Base-by-base conservation (phyloP, 2,113 vertebrate genomes). In the Motacilla alba region DNA sequence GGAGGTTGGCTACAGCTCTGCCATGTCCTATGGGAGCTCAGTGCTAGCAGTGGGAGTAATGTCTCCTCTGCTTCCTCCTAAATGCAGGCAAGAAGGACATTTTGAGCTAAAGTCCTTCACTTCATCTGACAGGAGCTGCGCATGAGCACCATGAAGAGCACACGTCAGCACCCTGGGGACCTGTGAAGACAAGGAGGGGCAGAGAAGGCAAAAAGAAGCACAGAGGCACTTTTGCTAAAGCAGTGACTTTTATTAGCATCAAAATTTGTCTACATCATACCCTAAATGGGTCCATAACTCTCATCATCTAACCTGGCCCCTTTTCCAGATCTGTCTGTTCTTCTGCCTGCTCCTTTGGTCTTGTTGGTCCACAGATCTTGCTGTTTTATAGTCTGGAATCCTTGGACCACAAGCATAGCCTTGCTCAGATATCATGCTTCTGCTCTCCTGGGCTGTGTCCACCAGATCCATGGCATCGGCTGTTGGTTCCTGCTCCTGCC, bases 381-480 rank as follows among this genome's bases (percentile, higher is more conserved):
- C 60, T 49, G 10, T 49, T 66, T 10, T 43, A n/a, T 33, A 47
- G 10, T 7, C 23, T 28, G 41, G 6, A 23, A 43, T 27, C 21
- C 44, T 56, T 44, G 31, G 21, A 26, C 33, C 33, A 33, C 4
- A 23, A 18, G n/a, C 15, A 33, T 5, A 66, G 60, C 60, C 44
- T 59, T 81, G 19, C 0, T 1, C 6, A 52, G 4, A 35, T 11
- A 52, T 12, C 37, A 11, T 27, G 13, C 18, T 19, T 31, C 12
- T 30, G 8, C 28, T 9, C 9, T 59, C 19, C 15, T 52, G 47
- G 27, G 13, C 56, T 39, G 15, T 62, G 43, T 50, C 27, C 33
- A 44, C 31, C 22, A 73, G 11, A 39, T 28, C 41, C 0, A 0
- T 33, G 18, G 13, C 8, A 16, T 6, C 0, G 2, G 8, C 14